A percentile compares a stretch with the other conserved stretches of the same genome.
phyloP scores from a whole-genome alignment of 2,113 vertebrate species.

The Sylvia atricapilla region DNA sequence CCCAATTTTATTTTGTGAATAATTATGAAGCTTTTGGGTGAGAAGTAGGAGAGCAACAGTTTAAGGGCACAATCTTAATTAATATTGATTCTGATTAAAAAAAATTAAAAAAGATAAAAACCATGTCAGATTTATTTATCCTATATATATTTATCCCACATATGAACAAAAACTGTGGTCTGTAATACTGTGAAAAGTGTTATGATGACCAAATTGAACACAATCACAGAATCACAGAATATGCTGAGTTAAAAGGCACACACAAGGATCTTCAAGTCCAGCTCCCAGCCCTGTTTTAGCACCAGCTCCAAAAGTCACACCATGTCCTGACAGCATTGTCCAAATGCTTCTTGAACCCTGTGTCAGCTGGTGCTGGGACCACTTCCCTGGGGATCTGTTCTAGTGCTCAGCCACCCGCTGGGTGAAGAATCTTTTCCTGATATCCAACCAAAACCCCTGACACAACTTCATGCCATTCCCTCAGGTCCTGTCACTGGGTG shows the following conservation, averaged over 20 bases:
- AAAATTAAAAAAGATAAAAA: not conserved
- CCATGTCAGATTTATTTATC: too few relatives aligned
- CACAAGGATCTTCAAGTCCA: rapidly evolving
- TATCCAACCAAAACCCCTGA: not conserved
- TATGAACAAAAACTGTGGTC: not conserved
- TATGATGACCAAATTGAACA: not conserved
- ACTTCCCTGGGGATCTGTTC: not conserved
- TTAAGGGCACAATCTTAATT: not conserved
- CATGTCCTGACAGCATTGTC: not conserved
- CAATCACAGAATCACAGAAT: not conserved
- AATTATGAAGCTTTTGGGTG: rapidly evolving
- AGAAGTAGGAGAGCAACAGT: not conserved
- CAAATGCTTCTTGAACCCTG: rapidly evolving
- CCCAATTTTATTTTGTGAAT: not conserved
- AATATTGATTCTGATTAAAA: not conserved
- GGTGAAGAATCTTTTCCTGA: rapidly evolving
- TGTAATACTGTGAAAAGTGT: not conserved
- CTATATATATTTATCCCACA: not conserved
- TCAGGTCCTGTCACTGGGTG: rapidly evolving
- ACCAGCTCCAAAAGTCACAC: not conserved
- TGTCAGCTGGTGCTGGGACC: not conserved
- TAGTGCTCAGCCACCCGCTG: rapidly evolving
- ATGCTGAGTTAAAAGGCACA: rapidly evolving
- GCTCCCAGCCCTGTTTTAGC: not conserved
- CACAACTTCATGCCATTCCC: too few relatives aligned